Percentiles rank a stretch among this genome's conserved stretches.
These are phyloP conservation scores for Macrosteles quadrilineatus DNA, from an alignment of 1,140 invertebrate genomes.

Conservation along the genomic window DNA sequence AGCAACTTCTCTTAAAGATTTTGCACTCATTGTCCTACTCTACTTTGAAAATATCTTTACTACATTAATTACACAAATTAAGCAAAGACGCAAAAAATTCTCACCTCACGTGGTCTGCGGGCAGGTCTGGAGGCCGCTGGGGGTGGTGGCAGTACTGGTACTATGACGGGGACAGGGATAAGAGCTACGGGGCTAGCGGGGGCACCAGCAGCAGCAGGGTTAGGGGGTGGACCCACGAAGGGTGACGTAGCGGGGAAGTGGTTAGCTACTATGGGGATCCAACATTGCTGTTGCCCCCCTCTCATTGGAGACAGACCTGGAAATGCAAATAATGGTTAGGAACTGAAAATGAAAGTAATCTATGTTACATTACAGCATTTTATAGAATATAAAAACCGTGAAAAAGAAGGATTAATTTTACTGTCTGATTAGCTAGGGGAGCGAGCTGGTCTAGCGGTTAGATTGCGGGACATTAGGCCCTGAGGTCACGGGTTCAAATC, in stretches of 20 bases:
- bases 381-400: background rate
- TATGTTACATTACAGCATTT: background rate
- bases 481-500: too few species aligned
- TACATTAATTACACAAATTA: too few species aligned
- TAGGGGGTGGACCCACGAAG: conserved; percentile 47
- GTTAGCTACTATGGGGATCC: conserved; percentile 61
- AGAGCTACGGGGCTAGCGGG: conserved; percentile 39
- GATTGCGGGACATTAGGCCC: too few species aligned
- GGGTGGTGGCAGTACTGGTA: conserved; percentile 49
- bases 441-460: too few species aligned
- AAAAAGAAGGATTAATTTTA: background rate
- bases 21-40: too few species aligned
- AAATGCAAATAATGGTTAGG: conserved; percentile 27
- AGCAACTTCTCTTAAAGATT: too few species aligned
- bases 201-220: conserved; percentile 2
- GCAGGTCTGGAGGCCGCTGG: conserved; percentile 41
- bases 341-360: background rate
- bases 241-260: conserved; percentile 63
- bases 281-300: conserved; percentile 52
- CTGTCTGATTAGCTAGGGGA: too few species aligned
- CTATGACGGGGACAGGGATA: conserved; percentile 45
- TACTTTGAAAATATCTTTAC: too few species aligned
- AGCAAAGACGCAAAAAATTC: too few species aligned
- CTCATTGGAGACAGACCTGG: conserved; percentile 49
- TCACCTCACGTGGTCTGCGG: conserved; percentile 46